A percentile compares a stretch with the other conserved stretches of the same genome.
Conservation (phyloP, 2,888 invertebrate species). For the Cotesia congregata region DNA sequence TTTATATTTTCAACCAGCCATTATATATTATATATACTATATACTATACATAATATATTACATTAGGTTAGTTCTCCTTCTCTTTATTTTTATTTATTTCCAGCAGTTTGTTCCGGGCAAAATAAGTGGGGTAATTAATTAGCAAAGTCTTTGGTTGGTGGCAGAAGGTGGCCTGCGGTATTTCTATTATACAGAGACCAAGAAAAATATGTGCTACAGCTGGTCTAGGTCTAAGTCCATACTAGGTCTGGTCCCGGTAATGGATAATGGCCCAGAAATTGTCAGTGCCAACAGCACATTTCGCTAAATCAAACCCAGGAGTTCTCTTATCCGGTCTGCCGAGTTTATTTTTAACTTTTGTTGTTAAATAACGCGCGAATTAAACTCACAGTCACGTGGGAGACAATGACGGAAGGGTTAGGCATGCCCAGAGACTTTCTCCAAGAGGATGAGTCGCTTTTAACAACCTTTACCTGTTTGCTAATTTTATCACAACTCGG, state of each 20-base stretch:
- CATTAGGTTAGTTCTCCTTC: too few relatives aligned
- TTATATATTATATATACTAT: not conserved
- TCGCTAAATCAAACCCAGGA: conserved; percentile 68
- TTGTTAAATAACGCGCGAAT: conserved; percentile 14
- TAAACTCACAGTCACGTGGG: not conserved
- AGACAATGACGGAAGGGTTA: not conserved
- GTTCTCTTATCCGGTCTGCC: conserved; percentile 35
- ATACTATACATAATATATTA: too few relatives aligned
- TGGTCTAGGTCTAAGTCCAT: conserved; percentile 35
- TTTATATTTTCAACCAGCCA: conserved; percentile 1
- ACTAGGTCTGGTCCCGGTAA: conserved; percentile 40
- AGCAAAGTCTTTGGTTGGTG: conserved; percentile 49
- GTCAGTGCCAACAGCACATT: conserved; percentile 67
- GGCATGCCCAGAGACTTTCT: too few relatives aligned
- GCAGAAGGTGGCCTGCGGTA: conserved; percentile 15
- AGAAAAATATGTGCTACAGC: conserved; percentile 39
- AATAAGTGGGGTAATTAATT: conserved; percentile 60
- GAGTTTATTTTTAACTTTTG: not conserved
- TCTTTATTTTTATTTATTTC: conserved; percentile 46
- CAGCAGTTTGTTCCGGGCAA: conserved; percentile 24
- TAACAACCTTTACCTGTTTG: not conserved
- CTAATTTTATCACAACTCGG: not conserved
- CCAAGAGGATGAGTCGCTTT: not conserved
- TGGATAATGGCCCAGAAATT: conserved; percentile 57
- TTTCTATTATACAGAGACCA: conserved; percentile 15